These are phyloP conservation scores for Pomacea canaliculata DNA, from an alignment of 2,888 invertebrate genomes.

Conservation along the genomic window DNA sequence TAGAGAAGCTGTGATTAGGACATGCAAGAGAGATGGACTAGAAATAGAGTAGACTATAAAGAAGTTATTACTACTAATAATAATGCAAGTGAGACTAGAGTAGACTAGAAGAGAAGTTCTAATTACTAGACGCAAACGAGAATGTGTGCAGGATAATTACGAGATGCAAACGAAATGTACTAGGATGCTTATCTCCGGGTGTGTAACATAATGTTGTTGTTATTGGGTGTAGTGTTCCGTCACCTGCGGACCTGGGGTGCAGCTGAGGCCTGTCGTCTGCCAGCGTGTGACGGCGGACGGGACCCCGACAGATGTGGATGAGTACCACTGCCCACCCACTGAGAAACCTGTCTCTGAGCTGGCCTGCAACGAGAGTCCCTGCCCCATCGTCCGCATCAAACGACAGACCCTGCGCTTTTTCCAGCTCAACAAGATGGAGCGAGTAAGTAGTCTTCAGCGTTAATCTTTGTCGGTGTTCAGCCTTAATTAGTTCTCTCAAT, in stretches of 20 bases:
- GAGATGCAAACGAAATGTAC: no score
- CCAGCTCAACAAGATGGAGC: constrained; percentile 54
- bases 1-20: no score
- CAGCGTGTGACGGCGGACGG: constrained; percentile 58
- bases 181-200: no score
- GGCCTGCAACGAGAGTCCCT: constrained; percentile 46
- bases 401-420: constrained; percentile 50
- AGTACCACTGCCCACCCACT: constrained; percentile 45
- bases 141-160: no score
- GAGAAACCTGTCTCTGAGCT: constrained; percentile 44
- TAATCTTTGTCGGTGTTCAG: background rate
- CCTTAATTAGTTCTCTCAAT: background rate
- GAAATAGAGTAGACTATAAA: no score
- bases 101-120: no score
- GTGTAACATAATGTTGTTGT: no score
- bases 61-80: no score
- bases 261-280: constrained; percentile 86
- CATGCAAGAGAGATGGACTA: no score
- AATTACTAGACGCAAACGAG: no score
- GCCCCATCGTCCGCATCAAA: constrained; percentile 50
- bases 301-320: constrained; percentile 42
- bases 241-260: constrained; percentile 87
- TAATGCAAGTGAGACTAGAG: no score
- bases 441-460: constrained; percentile 18
- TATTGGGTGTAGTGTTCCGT: constrained; percentile 83